Conservation (phyloP, 2,113 vertebrate genomes). For the Brachypteracias leptosomus region DNA sequence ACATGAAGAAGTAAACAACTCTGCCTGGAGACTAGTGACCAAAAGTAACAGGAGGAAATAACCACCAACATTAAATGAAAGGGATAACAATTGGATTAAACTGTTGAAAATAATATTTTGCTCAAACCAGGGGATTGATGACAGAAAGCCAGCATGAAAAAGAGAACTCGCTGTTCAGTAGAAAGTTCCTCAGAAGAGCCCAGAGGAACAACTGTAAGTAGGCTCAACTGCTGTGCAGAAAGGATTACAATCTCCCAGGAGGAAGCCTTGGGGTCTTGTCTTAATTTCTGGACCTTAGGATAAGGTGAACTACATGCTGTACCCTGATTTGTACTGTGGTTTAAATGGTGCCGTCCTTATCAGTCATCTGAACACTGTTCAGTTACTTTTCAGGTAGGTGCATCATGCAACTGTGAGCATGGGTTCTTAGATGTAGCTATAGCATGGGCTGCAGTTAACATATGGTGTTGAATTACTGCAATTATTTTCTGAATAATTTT, state of each 20-base stretch:
- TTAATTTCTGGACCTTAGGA: not conserved
- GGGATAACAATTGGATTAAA: not conserved
- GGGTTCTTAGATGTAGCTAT: not conserved
- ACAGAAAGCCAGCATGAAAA: not conserved
- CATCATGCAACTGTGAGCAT: not conserved
- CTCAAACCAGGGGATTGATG: not conserved
- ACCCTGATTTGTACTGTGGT: not conserved
- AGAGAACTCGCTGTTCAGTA: not conserved
- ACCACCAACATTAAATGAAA: not conserved
- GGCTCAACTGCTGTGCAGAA: not conserved
- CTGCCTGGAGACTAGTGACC: not conserved
- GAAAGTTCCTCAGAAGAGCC: not conserved
- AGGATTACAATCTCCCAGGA: rapidly evolving
- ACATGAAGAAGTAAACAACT: not conserved
- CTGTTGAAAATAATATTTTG: not conserved
- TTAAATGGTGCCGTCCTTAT: not conserved
- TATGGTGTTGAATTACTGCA: not conserved
- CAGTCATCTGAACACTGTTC: not conserved
- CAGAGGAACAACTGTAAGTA: not conserved
- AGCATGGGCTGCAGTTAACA: not conserved
- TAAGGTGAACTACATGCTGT: not conserved
- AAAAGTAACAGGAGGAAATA: not conserved
- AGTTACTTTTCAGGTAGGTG: not conserved
- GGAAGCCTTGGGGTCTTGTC: not conserved
- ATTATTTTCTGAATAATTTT: not conserved